Evolutionary conservation across 1,140 invertebrate species (phyloP), one percentile per base, ranked within the genome.

Genomic region (Neoseiulus cucumeris): DNA sequence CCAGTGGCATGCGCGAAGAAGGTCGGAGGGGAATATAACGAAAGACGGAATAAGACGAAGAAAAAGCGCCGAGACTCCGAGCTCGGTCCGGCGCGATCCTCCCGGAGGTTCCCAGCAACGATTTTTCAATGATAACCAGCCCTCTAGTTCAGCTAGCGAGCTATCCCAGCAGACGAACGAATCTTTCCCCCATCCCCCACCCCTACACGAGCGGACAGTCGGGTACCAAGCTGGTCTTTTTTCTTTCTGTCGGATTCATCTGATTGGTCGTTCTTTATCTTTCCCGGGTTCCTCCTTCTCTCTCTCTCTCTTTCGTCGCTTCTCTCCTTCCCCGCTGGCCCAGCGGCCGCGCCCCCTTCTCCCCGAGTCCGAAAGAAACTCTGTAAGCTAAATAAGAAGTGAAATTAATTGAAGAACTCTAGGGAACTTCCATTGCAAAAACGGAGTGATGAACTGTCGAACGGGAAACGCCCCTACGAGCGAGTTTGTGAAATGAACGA

Each of bases 341-440:
- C n/a, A n/a, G 42, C 42, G 42, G n/a, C 42, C 42, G 12, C 42
- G 42, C n/a, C 42, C n/a, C 42, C 42, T n/a, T n/a, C 42, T 44
- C 42, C 0, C 42, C 42, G 12, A 12, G n/a, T n/a, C 45, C 45
- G 18, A 14, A 47, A 47, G 45, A 7, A 39, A 9, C 33, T 9
- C 33, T 39, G 33, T 39, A 39, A 39, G 33, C 33, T 39, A 39
- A 39, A 39, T 39, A 59, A 25, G 51, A 59, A 59, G 0, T 33
- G 33, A 33, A 59, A 59, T 59, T 59, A 59, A 59, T 59, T 29
- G 51, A 59, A 12, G 51, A 59, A 59, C 51, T 59, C 51, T 59
- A 14, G 51, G 51, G 51, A 33, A 59, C 51, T 59, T n/a, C 51
- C 33, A 39, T 39, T 39, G 33, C 33, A 39, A 39, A 39, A 39